A percentile compares a stretch with the other conserved stretches of the same genome.
These are phyloP conservation scores for Oreochromis spilurus DNA, from an alignment of 2,113 vertebrate species.

Conservation along the genomic window DNA sequence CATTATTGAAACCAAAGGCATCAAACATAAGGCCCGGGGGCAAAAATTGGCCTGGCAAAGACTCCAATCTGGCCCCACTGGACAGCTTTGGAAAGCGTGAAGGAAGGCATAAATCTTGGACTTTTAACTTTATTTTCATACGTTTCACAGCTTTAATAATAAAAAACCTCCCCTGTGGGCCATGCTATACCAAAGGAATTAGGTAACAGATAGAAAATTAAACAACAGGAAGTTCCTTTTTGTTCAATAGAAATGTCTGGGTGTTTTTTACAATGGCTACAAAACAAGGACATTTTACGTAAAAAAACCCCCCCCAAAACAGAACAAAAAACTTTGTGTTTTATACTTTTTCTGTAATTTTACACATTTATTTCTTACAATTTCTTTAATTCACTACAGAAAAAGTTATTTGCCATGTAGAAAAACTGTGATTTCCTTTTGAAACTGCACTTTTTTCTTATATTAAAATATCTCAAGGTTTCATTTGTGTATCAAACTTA, in stretches of 20 bases:
- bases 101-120: not conserved
- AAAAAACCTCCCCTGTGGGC: not conserved
- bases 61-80: not conserved
- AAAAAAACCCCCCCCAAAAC: not conserved
- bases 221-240: not conserved
- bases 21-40: not conserved
- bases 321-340: not conserved
- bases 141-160: not conserved
- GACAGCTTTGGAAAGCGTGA: not conserved
- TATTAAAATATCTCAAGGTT: not conserved
- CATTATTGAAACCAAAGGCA: not conserved
- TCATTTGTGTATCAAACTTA: not conserved
- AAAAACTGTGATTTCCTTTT: not conserved
- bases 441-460: not conserved
- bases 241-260: not conserved
- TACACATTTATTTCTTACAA: not conserved
- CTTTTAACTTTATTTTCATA: not conserved
- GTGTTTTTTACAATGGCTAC: not conserved
- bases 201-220: not conserved
- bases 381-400: not conserved
- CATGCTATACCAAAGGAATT: not conserved
- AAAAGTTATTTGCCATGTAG: not conserved
- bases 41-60: not conserved
- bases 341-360: not conserved
- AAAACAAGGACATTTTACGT: not conserved